A percentile compares a stretch with the other conserved stretches of the same genome.
Conservation (phyloP, 2,888 invertebrate genomes). For the Polymixis lichenea region DNA sequence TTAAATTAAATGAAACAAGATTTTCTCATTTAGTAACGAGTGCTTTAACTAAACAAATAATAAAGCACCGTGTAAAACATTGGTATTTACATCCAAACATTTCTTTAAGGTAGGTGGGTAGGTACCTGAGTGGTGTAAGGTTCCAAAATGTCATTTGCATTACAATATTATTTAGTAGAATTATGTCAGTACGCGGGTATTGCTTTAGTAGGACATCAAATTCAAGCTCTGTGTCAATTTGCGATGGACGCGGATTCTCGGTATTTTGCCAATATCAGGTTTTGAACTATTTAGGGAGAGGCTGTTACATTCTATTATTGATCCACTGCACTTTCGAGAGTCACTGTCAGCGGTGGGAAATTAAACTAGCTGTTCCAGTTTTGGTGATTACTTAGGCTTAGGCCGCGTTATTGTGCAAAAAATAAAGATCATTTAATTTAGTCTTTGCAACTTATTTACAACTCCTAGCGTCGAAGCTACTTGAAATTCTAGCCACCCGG, state of each 20-base stretch:
- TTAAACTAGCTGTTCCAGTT: neutral
- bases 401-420: neutral
- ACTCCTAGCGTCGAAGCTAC: constrained; percentile 4
- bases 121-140: neutral
- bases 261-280: constrained; percentile 4
- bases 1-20: neutral
- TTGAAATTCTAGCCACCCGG: constrained; percentile 19
- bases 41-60: constrained; percentile 22
- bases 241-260: constrained; percentile 24
- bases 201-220: constrained; percentile 36
- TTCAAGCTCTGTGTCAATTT: constrained; percentile 41
- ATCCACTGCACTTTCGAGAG: constrained; percentile 34
- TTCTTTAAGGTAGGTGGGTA: constrained; percentile 19
- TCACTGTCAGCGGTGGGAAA: too few species aligned
- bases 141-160: constrained; percentile 36
- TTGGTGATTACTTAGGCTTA: neutral
- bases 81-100: neutral
- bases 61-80: neutral
- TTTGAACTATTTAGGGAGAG: neutral
- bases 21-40: constrained; percentile 11
- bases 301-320: constrained; percentile 5
- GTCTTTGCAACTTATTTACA: constrained; percentile 19
- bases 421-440: neutral
- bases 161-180: constrained; percentile 25
- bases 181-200: constrained; percentile 22